Conservation (phyloP, 2,888 invertebrate species). For the Cotesia congregata region DNA sequence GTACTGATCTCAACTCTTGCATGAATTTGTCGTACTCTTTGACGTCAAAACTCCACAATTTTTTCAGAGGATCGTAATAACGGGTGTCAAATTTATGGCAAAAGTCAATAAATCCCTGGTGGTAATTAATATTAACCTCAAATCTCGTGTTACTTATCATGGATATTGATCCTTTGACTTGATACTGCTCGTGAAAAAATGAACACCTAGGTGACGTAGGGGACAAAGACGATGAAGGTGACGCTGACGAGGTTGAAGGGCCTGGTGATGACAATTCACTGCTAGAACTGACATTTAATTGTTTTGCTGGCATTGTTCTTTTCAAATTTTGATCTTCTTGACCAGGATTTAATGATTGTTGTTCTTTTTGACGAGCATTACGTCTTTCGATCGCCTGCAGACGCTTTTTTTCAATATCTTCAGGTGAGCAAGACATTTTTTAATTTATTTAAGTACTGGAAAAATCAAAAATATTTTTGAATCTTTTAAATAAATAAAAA, state of each 20-base stretch:
- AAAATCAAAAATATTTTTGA: background rate
- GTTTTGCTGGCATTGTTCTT: background rate
- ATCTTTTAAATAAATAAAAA: no score
- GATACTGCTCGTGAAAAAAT: background rate
- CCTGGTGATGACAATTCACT: background rate
- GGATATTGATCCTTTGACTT: slow-evolving; percentile 71
- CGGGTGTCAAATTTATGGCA: slow-evolving; percentile 83
- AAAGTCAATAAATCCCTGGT: slow-evolving; percentile 78
- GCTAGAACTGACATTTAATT: background rate
- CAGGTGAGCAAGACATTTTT: slow-evolving; percentile 62
- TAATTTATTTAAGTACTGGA: background rate
- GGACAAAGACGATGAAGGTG: slow-evolving; percentile 5
- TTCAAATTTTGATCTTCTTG: background rate
- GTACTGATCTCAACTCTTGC: slow-evolving; percentile 48
- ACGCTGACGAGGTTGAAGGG: background rate
- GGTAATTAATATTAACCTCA: slow-evolving; percentile 79
- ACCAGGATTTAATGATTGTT: background rate
- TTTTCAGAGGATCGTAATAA: slow-evolving; percentile 79
- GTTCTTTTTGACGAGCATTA: background rate
- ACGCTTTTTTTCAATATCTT: slow-evolving; percentile 75
- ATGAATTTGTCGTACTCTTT: slow-evolving; percentile 79
- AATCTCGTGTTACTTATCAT: slow-evolving; percentile 80
- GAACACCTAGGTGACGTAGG: slow-evolving; percentile 52
- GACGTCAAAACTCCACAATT: slow-evolving; percentile 84
- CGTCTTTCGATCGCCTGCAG: slow-evolving; percentile 65